A percentile compares a stretch with the other conserved stretches of the same genome.
These are phyloP conservation scores for Spizaetus ornatus DNA, from an alignment of 2,113 vertebrate genomes.

Conservation along the genomic window DNA sequence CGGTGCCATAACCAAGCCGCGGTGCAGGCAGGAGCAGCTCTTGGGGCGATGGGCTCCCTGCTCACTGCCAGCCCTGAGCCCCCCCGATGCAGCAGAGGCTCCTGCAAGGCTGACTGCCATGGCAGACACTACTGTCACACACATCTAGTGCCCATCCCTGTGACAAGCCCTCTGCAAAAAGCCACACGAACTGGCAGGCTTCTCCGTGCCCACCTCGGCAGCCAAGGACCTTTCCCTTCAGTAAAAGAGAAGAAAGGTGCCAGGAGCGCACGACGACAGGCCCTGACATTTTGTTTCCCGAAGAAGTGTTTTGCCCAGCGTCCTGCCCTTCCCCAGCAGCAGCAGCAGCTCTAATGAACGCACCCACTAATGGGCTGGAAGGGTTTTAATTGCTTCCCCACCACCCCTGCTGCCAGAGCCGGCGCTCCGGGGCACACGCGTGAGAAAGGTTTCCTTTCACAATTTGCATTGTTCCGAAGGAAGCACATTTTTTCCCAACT, in stretches of 20 bases:
- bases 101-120: neutral
- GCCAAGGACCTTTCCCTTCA: neutral
- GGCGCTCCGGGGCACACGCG: neutral
- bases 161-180: neutral
- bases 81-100: accelerated
- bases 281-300: neutral
- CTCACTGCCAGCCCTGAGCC: neutral
- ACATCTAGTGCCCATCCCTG: accelerated
- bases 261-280: neutral
- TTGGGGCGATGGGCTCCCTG: accelerated
- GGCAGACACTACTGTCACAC: neutral
- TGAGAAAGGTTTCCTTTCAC: constrained; percentile 10
- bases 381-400: neutral
- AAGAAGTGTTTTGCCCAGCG: neutral
- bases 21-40: neutral
- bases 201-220: neutral
- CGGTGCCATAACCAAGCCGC: accelerated
- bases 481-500: neutral
- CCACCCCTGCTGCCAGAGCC: neutral
- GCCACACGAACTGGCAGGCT: accelerated
- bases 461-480: neutral
- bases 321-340: neutral
- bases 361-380: neutral
- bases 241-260: too few species aligned
- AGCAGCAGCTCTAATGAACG: neutral